Base-by-base conservation (phyloP, 2,888 invertebrate species). In the Hemicrepidius hirtus region DNA sequence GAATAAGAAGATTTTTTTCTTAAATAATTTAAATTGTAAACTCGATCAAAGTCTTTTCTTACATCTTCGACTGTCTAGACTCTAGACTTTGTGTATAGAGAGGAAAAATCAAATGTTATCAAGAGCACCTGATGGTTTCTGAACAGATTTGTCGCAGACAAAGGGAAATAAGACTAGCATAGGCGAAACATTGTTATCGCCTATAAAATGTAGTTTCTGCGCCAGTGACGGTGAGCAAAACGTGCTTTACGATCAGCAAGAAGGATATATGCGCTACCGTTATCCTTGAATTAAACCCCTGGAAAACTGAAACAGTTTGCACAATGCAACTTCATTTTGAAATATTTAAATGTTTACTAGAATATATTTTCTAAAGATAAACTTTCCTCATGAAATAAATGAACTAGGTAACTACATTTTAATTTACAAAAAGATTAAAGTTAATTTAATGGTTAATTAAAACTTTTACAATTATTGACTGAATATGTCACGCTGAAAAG, bases 181-280 rank as follows among this genome's bases (percentile, higher is more conserved):
- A 65, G 59, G 59, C 40, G 50, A 68, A 68, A 68, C 72, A 64
- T 63, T 68, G 68, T 68, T 73, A 73, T 73, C 72, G 72, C 46
- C 72, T 60, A 73, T 73, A 73, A 73, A 73, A 68, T 60, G 68
- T 68, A 68, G 46, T 68, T 68, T 68, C 65, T 68, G 68, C 44
- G 41, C 62, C 53, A 71, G 46, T 57, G 37, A 63, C 72, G 72
- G 55, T 46, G 68, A 63, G 41, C 68, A 44, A 64, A 64, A 68
- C 72, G 68, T 73, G 72, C 72, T 68, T 73, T 68, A 68, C 72
- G 68, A 73, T 59, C 68, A 57, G 59, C 64, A 21, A 37, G 35
- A 49, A 57, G 68, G 62, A 66, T 71, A 37, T 65, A 65, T 50
- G 53, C 44, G 20, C 49, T 53, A 44, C 44, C 46, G 20, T 71